Evolutionary conservation across 2,113 vertebrate species (phyloP), one percentile per base, ranked within the genome.

Genomic region (Edolisoma coerulescens): DNA sequence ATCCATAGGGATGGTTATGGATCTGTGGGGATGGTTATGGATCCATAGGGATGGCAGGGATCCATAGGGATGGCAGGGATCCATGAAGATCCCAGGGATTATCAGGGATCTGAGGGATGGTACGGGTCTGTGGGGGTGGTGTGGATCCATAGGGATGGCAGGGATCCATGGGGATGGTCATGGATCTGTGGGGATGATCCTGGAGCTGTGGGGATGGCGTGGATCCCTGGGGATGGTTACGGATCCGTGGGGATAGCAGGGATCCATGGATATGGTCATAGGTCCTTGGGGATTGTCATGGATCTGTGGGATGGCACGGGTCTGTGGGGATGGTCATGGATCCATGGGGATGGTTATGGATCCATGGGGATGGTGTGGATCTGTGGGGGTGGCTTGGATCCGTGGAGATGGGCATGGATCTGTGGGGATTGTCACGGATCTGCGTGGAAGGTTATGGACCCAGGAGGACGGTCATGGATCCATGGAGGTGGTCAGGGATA

Each of bases 301-400:
- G 59, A 13, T 27, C 35, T 2, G 1, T 2, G 3, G 33, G 33
- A 23, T 19, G 6, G 27, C 16, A 16, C 1, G 7, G 27, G 4
- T 28, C 37, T 1, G 0, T 44, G 2, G 32, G 7, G 23, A 9
- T 30, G 47, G 19, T 37, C 1, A 2, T 4, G 10, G 37, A 15
- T 54, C 50, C 2, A 0, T 15, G 24, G 65, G 65, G 8, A 35
- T 20, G 33, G 15, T 39, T 10, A 3, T 1, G 13, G 35, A 14
- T 61, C 57, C 0, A 1, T 41, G 18, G 16, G 28, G 30, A 41
- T 18, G 44, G 11, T 19, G 5, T 7, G 33, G 32, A 27, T 44
- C 71, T 1, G 1, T 39, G 8, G 20, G 14, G 26, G 23, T 17
- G 18, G 26, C 12, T 6, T 4, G 4, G 47, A 5, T 70, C 10